Evolutionary conservation across 1,140 invertebrate genomes (phyloP).

Genomic region (Colletes latitarsis): DNA sequence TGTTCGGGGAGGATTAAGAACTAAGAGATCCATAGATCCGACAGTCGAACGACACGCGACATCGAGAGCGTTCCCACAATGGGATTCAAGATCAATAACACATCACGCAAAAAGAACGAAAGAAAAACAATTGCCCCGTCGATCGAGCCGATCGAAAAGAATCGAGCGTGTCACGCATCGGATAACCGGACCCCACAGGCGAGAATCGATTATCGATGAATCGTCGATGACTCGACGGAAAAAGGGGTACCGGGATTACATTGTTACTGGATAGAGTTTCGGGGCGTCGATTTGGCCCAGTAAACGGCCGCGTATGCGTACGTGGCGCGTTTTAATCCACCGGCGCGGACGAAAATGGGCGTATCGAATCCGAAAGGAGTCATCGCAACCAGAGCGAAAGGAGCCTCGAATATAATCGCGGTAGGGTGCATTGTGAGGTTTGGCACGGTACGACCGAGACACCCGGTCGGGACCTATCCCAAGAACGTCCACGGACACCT

Average conservation of each 20-base stretch:
- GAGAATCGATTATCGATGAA: conserved; percentile 57
- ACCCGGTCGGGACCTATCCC: conserved; percentile 60
- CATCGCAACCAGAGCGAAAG: conserved; percentile 55
- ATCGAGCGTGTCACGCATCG: conserved; percentile 3
- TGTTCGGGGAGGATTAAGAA: too few relatives aligned
- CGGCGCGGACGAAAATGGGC: conserved; percentile 44
- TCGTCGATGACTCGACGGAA: conserved; percentile 48
- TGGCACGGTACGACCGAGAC: conserved; percentile 20
- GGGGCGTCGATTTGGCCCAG: conserved; percentile 4
- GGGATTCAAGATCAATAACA: background rate
- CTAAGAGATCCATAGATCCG: too few relatives aligned
- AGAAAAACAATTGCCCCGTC: background rate
- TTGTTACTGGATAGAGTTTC: conserved; percentile 12
- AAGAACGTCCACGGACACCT: conserved; percentile 46
- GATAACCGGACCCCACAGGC: conserved; percentile 15
- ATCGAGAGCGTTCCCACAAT: background rate
- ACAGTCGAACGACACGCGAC: background rate
- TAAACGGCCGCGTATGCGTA: conserved; percentile 30
- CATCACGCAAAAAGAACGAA: background rate
- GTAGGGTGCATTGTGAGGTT: conserved; percentile 43
- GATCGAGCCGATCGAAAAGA: background rate
- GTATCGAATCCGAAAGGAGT: conserved; percentile 56
- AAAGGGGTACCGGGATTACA: background rate
- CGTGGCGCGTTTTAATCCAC: conserved; percentile 46
- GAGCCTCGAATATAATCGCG: conserved; percentile 44